Conservation (phyloP, 1,140 invertebrate genomes). For the Ceratina calcarata region DNA sequence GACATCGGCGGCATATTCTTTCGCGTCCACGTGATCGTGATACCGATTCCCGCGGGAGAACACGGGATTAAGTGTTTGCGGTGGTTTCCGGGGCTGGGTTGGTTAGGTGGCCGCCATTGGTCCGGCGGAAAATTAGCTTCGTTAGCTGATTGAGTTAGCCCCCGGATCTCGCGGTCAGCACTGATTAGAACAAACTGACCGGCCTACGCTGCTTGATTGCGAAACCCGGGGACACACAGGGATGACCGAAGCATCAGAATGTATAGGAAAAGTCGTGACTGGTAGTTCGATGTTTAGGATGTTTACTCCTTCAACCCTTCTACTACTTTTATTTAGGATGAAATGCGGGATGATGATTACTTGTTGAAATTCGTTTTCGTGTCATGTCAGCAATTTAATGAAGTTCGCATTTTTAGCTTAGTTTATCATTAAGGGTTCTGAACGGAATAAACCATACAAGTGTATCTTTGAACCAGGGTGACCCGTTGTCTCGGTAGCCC, state of each 20-base stretch:
- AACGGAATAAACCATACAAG: too few species aligned
- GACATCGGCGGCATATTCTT: conserved; percentile 46
- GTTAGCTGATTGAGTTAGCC: conserved; percentile 79
- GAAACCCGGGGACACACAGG: conserved; percentile 61
- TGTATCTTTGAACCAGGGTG: too few species aligned
- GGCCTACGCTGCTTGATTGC: conserved; percentile 78
- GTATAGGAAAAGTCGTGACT: neutral
- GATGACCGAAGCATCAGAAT: conserved; percentile 20
- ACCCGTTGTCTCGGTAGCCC: neutral
- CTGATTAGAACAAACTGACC: conserved; percentile 80
- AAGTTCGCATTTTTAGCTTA: too few species aligned
- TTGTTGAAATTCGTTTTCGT: too few species aligned
- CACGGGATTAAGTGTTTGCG: conserved; percentile 69
- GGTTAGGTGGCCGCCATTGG: conserved; percentile 61
- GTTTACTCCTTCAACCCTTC: conserved; percentile 1
- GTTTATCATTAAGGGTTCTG: too few species aligned
- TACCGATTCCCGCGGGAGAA: conserved; percentile 47
- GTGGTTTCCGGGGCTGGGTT: conserved; percentile 56
- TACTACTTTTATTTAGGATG: conserved; percentile 5
- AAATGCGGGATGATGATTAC: too few species aligned
- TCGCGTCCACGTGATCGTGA: conserved; percentile 52
- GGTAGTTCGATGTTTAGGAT: neutral
- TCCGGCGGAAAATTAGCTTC: conserved; percentile 70
- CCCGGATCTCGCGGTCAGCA: conserved; percentile 70
- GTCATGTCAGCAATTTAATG: too few species aligned